Conservation (phyloP, 2,888 invertebrate species). For the Fragum sueziense region DNA sequence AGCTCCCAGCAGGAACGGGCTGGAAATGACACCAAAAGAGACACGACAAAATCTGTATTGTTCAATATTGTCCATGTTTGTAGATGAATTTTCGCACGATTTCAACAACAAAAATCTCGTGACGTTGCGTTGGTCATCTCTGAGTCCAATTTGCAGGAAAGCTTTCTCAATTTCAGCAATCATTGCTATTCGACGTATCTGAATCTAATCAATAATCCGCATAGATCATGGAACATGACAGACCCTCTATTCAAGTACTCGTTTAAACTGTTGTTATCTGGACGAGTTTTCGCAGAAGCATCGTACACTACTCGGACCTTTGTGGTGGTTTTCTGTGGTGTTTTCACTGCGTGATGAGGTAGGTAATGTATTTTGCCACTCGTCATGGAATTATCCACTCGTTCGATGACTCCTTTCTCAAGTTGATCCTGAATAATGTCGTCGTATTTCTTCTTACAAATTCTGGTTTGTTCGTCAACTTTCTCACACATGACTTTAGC, state of each 20-base stretch:
- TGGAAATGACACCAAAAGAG: conserved; percentile 27
- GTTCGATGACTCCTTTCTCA: conserved; percentile 6
- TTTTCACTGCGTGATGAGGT: too few relatives aligned
- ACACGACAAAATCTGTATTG: conserved; percentile 23
- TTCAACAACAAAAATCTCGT: conserved; percentile 39
- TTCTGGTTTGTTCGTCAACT: neutral
- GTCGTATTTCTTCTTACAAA: neutral
- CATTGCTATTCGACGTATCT: conserved; percentile 17
- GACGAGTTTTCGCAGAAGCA: conserved; percentile 10
- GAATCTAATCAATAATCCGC: too few relatives aligned
- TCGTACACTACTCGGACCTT: too few relatives aligned
- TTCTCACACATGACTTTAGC: too few relatives aligned
- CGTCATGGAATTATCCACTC: neutral
- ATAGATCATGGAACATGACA: too few relatives aligned
- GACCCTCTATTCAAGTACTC: too few relatives aligned
- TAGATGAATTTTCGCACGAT: neutral
- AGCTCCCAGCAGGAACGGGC: conserved; percentile 27
- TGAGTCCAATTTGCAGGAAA: too few relatives aligned
- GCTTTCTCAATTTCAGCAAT: too few relatives aligned
- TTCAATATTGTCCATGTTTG: conserved; percentile 13
- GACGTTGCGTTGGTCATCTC: conserved; percentile 27
- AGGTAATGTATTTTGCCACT: neutral
- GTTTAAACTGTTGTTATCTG: conserved; percentile 27
- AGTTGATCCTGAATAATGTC: conserved; percentile 10
- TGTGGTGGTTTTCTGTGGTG: too few relatives aligned